Evolutionary conservation across 2,797 vertebrate species (phyloP).

Genomic region (Poeciliopsis turneri): DNA sequence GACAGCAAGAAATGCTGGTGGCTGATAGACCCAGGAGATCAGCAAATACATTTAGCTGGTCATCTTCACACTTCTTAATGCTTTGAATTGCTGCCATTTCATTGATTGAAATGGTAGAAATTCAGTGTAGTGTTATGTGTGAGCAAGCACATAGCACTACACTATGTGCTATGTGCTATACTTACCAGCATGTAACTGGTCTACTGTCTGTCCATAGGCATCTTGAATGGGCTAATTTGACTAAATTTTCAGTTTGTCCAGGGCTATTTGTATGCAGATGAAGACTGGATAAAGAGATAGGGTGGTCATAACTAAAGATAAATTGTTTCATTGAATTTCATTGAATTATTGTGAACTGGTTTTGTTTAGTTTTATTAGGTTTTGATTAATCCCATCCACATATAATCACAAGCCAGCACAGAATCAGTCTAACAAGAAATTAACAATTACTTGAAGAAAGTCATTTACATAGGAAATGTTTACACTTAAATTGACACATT

Average conservation of each 20-base stretch:
- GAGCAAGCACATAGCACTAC: background rate
- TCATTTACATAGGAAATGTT: constrained; percentile 15
- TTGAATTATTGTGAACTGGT: background rate
- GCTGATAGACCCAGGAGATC: background rate
- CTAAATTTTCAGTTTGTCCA: background rate
- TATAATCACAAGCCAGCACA: background rate
- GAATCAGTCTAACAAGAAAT: background rate
- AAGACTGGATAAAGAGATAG: background rate
- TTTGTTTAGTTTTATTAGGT: background rate
- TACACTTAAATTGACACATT: constrained; percentile 32
- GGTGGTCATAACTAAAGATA: background rate
- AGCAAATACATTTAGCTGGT: background rate
- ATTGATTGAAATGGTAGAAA: background rate
- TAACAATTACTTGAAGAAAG: background rate
- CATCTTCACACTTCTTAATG: background rate
- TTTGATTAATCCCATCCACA: background rate
- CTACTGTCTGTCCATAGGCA: background rate
- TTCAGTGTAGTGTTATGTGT: background rate
- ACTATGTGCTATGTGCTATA: too few relatives aligned
- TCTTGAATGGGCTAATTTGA: background rate
- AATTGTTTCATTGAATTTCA: background rate
- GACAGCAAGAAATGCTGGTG: background rate
- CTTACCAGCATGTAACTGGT: background rate
- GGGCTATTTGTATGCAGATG: background rate
- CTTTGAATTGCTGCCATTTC: background rate